Base-by-base conservation (phyloP, 1,140 invertebrate genomes). In the Epicauta chinensis region DNA sequence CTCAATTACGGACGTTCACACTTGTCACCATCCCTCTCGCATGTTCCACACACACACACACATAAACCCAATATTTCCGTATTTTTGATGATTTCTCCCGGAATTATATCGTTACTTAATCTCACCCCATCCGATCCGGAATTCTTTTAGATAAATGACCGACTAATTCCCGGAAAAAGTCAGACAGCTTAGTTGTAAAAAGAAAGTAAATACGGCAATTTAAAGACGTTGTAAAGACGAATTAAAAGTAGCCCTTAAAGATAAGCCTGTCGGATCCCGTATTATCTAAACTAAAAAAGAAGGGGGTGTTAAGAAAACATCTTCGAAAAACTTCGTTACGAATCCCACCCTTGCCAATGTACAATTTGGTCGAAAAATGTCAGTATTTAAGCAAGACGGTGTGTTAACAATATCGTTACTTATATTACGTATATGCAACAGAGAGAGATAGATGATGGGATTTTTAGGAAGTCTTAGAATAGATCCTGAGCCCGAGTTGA, bases 211-310 rank as follows among this genome's bases (percentile, higher is more conserved):
- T 62, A 62, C 54, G 57, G 57, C 60, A 64, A 64, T 64, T 61
- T 57, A 55, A 51, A 40, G 39, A 49, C 13, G 31, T 15, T 37
- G 43, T 47, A 40, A 39, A 34, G 60, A 55, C 55, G 58, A 68
- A 68, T 68, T 68, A 68, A 67, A 68, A 63, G 23, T 67, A 65
- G 67, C 67, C 64, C 61, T 69, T 69, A 65, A 67, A 69, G 65
- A 68, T 67, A 68, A 68, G 66, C 62, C 59, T 36, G 55, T 57
- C 55, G 66, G 58, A 65, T 66, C 7, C 2, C 0, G 23, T 5
- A 7, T 23, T 23, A 23, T n/a, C n/a, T n/a, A n/a, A n/a, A n/a
- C n/a, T n/a, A n/a, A n/a, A n/a, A n/a, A n/a, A n/a, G n/a, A n/a
- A n/a, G n/a, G n/a, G n/a, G n/a, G 23, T 23, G 7, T 0, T 23